These are phyloP conservation scores for Gadus chalcogrammus DNA, from an alignment of 2,113 vertebrate species.

Conservation along the genomic window DNA sequence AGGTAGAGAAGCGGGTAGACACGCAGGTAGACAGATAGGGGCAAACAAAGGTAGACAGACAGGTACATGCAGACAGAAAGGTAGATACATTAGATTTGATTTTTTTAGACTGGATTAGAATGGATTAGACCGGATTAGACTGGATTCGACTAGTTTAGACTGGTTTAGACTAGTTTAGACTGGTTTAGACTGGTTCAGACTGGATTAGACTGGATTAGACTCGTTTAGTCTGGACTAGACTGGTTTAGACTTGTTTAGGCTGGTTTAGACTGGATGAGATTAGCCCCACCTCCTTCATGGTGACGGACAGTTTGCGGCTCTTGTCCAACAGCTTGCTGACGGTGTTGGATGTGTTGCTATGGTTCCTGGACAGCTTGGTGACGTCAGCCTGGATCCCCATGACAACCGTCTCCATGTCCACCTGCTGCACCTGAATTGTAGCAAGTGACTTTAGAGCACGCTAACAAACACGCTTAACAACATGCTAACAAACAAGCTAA, in stretches of 20 bases:
- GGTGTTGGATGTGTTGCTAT: conserved; percentile 85
- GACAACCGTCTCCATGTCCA: conserved; percentile 85
- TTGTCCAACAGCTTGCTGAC: conserved; percentile 96
- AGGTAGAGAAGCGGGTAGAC: not conserved
- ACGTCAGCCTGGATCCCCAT: conserved; percentile 88
- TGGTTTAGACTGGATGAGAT: not conserved
- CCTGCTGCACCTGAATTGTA: conserved; percentile 74
- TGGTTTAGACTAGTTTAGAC: too few relatives aligned
- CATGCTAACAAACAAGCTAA: too few relatives aligned
- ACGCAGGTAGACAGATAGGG: not conserved
- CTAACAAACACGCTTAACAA: too few relatives aligned
- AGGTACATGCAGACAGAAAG: too few relatives aligned
- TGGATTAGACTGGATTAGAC: too few relatives aligned
- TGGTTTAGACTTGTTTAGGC: not conserved
- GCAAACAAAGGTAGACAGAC: not conserved
- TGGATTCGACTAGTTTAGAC: not conserved
- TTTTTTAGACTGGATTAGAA: too few relatives aligned
- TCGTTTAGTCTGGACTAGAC: not conserved
- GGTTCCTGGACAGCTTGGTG: conserved; percentile 86
- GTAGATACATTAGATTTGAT: too few relatives aligned
- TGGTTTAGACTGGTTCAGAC: too few relatives aligned
- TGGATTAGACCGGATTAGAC: too few relatives aligned
- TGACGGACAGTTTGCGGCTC: conserved; percentile 89
- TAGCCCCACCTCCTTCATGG: conserved; percentile 85
- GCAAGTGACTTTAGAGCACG: too few relatives aligned